Conservation (phyloP, 2,888 invertebrate species). For the Cataglyphis rosenhaueri region DNA sequence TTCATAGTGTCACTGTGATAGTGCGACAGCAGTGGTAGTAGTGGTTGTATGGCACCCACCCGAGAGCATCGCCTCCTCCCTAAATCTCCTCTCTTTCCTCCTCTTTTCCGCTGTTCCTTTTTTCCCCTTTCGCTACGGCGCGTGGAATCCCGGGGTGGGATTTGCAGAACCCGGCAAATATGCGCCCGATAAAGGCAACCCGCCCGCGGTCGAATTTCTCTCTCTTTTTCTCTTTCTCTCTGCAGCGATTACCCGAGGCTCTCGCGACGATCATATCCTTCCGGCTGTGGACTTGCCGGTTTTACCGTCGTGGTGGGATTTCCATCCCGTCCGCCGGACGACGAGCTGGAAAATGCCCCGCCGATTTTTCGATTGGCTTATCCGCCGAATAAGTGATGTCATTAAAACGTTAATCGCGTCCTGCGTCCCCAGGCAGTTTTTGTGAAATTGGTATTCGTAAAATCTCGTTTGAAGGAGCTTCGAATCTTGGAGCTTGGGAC, state of each 20-base stretch:
- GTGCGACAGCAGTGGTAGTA: constrained; percentile 34
- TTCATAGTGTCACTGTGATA: constrained; percentile 44
- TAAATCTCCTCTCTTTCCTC: constrained; percentile 49
- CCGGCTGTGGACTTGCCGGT: constrained; percentile 59
- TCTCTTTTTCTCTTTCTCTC: constrained; percentile 66
- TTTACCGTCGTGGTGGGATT: constrained; percentile 44
- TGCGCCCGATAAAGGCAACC: constrained; percentile 75
- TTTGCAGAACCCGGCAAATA: constrained; percentile 76
- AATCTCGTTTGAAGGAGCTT: constrained; percentile 25
- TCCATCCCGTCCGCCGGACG: constrained; percentile 35
- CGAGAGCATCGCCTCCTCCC: constrained; percentile 56
- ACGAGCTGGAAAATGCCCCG: constrained; percentile 49
- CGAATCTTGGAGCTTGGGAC: not conserved
- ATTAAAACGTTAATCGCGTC: constrained; percentile 54
- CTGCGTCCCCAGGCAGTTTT: constrained; percentile 39
- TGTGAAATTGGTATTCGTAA: constrained; percentile 50
- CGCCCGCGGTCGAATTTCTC: constrained; percentile 65
- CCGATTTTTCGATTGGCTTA: constrained; percentile 55
- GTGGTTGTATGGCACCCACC: constrained; percentile 56
- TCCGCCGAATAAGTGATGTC: constrained; percentile 54
- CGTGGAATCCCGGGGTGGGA: constrained; percentile 71
- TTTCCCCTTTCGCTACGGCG: constrained; percentile 55
- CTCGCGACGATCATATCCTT: constrained; percentile 70
- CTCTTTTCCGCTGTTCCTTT: constrained; percentile 49
- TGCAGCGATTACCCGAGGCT: constrained; percentile 70